Percentiles rank a stretch among this genome's conserved stretches.
Evolutionary conservation across 2,888 invertebrate species (phyloP).

Genomic region (Lottia gigantea): DNA sequence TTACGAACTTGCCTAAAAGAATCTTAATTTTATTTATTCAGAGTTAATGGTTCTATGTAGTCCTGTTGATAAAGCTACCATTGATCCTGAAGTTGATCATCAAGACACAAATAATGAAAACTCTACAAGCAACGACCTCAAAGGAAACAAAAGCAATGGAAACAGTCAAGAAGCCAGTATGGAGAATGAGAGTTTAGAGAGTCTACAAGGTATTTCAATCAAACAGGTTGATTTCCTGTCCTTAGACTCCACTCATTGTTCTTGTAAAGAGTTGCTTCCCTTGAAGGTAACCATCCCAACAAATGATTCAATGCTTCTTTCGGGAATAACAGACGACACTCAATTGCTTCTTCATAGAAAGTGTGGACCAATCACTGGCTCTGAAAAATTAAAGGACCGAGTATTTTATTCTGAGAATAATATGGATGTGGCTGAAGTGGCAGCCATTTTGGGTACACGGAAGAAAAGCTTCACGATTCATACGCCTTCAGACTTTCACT

Average conservation of each 20-base stretch:
- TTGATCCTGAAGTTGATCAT: conserved; percentile 11
- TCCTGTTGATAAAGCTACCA: conserved; percentile 43
- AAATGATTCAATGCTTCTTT: conserved; percentile 50
- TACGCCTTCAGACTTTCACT: conserved; percentile 15
- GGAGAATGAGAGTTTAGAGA: conserved; percentile 12
- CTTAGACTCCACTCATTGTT: conserved; percentile 45
- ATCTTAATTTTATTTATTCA: conserved; percentile 24
- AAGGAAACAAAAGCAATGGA: conserved; percentile 12
- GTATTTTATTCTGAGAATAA: conserved; percentile 46
- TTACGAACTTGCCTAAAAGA: background rate
- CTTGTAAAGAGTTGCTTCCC: conserved; percentile 42
- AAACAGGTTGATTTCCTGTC: conserved; percentile 52
- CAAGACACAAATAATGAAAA: conserved; percentile 14
- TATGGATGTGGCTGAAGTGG: conserved; percentile 44
- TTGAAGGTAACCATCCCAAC: conserved; percentile 54
- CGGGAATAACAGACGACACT: conserved; percentile 46
- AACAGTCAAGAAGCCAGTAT: background rate
- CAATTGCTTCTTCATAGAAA: conserved; percentile 52
- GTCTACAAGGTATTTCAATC: conserved; percentile 37
- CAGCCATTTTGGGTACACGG: conserved; percentile 32
- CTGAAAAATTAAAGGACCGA: conserved; percentile 28
- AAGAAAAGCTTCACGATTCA: background rate
- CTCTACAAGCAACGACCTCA: background rate
- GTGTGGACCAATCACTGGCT: conserved; percentile 21
- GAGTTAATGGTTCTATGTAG: conserved; percentile 56